Base-by-base conservation (phyloP, 2,113 vertebrate species). In the Numida meleagris region DNA sequence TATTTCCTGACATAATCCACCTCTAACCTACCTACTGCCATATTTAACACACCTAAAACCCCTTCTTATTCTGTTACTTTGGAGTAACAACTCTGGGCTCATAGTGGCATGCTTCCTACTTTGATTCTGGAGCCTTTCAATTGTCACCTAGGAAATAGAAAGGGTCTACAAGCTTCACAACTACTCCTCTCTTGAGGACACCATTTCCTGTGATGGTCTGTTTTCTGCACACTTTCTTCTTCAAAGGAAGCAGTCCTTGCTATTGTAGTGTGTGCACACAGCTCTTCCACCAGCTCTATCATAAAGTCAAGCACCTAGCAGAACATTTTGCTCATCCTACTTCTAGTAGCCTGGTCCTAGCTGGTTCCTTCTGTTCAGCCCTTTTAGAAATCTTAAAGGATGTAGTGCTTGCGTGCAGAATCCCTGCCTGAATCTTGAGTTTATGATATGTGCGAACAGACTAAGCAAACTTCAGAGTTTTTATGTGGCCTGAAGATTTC, bases 321-420 rank as follows among this genome's bases (percentile, higher is more conserved):
- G 61, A 71, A 42, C 17, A 24, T 21, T 82, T 90, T 4, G 17
- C 34, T 87, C 70, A 45, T 42, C 15, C 27, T 68, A 5, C 31
- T 66, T 82, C 25, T 57, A 23, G n/a, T 25, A 75, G 33, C 29
- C 1, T 1, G 4, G 20, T 62, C 1, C 38, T 8, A 59, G 58
- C 8, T 36, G 20, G 58, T 34, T 34, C 61, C 34, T 71, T 82
- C n/a, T 72, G 78, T 90, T 67, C 46, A 79, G 18, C 11, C 31
- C 71, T 78, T 82, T 67, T 71, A 42, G 36, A 53, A 7, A 67
- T 59, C 71, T 76, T 36, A 31, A 92, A 68, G 21, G 59, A 10
- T 21, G 51, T 0, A 0, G n/a, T 67, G 46, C 36, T 27, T 57
- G 75, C 19, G 33, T 53, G 10, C 36, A 42, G 34, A 12, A 63